phyloP scores from a whole-genome alignment of 2,888 invertebrate species.

The Xiphydria camelus region DNA sequence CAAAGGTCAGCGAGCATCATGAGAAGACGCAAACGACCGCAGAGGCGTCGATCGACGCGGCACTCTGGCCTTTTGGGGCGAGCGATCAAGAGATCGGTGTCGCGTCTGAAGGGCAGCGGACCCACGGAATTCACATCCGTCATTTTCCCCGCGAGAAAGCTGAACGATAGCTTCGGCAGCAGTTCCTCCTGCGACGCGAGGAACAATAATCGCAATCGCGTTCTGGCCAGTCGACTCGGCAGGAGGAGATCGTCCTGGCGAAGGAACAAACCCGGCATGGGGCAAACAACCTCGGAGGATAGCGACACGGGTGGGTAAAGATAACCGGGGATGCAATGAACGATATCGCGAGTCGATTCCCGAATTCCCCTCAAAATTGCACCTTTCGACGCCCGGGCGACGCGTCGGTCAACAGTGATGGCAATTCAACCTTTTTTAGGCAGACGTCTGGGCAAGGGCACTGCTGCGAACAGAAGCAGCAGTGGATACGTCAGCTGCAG shows the following conservation, averaged over 20 bases:
- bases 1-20: constrained; percentile 88
- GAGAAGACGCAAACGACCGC: constrained; percentile 63
- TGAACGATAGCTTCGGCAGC: constrained; percentile 53
- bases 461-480: constrained; percentile 57
- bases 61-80: constrained; percentile 49
- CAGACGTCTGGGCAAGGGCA: constrained; percentile 35
- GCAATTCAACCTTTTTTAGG: no score
- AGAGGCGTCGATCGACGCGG: constrained; percentile 45
- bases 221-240: constrained; percentile 44
- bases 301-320: constrained; percentile 51
- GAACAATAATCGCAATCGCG: constrained; percentile 46
- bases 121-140: constrained; percentile 58
- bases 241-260: constrained; percentile 45
- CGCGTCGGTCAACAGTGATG: neutral
- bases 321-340: neutral
- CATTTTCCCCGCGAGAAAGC: constrained; percentile 52
- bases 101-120: constrained; percentile 47
- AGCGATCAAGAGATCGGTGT: constrained; percentile 54
- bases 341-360: no score
- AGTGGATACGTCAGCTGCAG: constrained; percentile 82
- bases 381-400: no score
- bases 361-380: no score
- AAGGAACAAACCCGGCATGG: constrained; percentile 31
- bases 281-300: constrained; percentile 53
- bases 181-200: constrained; percentile 52